A percentile compares a stretch with the other conserved stretches of the same genome.
phyloP scores from a whole-genome alignment of 2,797 vertebrate species.

The Enteromius thamalakanensis region DNA sequence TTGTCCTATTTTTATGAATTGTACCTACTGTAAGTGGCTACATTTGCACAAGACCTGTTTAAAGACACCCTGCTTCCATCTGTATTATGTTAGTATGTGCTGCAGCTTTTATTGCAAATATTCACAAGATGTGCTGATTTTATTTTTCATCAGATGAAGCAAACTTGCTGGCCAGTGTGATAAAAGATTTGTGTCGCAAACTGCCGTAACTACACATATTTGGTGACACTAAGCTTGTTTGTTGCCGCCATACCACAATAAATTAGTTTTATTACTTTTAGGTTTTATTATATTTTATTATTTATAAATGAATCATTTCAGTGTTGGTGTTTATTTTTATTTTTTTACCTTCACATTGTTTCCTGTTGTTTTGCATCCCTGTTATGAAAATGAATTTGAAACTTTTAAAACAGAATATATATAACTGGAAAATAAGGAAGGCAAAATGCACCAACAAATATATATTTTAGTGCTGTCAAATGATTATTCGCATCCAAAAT shows the following conservation, averaged over 20 bases:
- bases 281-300: not conserved
- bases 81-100: not conserved
- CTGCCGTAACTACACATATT: not conserved
- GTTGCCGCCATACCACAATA: not conserved
- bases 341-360: not conserved
- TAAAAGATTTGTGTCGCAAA: not conserved
- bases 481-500: no score
- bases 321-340: not conserved
- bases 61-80: not conserved
- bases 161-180: not conserved
- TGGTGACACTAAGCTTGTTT: not conserved
- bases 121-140: constrained; percentile 4
- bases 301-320: not conserved
- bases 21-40: constrained; percentile 27
- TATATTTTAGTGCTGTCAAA: not conserved
- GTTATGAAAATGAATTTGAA: not conserved
- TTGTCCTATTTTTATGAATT: constrained; percentile 41
- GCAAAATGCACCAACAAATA: not conserved
- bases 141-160: not conserved
- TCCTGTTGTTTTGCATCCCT: not conserved
- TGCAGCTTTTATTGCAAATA: not conserved
- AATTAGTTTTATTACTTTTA: not conserved
- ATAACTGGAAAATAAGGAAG: not conserved
- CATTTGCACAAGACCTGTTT: constrained; percentile 5
- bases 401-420: not conserved